Base-by-base conservation (phyloP, 2,797 vertebrate genomes). In the Salarias fasciatus region DNA sequence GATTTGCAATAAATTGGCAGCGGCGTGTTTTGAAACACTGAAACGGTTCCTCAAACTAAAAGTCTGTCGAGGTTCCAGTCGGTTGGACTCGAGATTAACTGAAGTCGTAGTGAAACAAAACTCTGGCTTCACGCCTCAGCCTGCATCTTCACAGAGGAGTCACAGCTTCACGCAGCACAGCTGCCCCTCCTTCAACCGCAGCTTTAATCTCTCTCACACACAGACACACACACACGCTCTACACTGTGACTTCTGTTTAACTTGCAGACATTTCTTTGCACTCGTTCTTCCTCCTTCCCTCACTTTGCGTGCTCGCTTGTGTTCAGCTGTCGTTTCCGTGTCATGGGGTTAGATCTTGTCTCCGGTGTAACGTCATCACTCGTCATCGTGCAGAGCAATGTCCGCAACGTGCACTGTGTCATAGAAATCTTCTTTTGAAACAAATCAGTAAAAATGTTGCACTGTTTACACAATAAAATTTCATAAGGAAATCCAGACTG, bases 381-480 rank as follows among this genome's bases (percentile, higher is more conserved):
- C 48, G 58, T 75, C 33, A 61, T 15, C 5, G 47, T 78, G 75
- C 79, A 77, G 58, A 68, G 60, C 53, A 46, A 79, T 61, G 80
- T 82, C 77, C 28, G 61, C 64, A 63, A 73, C 31, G 18, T 56
- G 57, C 74, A 80, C 68, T 65, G 67, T 78, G 80, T 83, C 78
- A 75, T 56, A 69, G 36, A 71, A 65, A 71, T n/a, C 15, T 58
- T 53, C 62, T 79, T 79, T 65, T 18, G 52, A 81, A 83, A 75
- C 40, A 66, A 86, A 86, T 87, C 83, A 89, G 89, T 88, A 88
- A 91, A 90, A 91, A 90, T 72, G 77, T 88, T 88, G 86, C 88
- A 89, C 86, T 91, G 85, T 90, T 88, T 88, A 87, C 86, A 86
- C 80, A 59, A 62, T 56, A 67, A 77, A 33, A 76, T 73, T 72